phyloP scores from a whole-genome alignment of 1,140 invertebrate genomes.

The Zelostemma sp. region DNA sequence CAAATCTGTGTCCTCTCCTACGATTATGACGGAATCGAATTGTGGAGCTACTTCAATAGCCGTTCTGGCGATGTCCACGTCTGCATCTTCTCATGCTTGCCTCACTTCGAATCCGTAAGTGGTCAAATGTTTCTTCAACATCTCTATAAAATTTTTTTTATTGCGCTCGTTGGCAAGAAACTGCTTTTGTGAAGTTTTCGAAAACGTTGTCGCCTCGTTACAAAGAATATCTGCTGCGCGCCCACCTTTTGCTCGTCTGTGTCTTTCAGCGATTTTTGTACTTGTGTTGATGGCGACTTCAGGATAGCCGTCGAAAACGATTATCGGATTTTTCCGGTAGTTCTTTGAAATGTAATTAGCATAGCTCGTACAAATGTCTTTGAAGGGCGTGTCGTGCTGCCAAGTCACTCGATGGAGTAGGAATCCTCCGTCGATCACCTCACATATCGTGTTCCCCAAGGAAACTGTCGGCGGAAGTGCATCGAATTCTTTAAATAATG shows the following conservation, averaged over 20 bases:
- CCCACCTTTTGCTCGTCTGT: conserved; percentile 4
- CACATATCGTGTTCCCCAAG: background rate
- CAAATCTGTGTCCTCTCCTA: conserved; percentile 51
- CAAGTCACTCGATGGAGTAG: conserved; percentile 50
- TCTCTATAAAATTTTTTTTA: conserved; percentile 12
- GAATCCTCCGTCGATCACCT: conserved; percentile 54
- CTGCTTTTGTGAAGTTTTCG: conserved; percentile 15
- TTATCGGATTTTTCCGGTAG: conserved; percentile 7
- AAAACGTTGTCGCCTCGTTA: conserved; percentile 8
- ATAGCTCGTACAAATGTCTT: conserved; percentile 62
- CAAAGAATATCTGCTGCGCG: conserved; percentile 11
- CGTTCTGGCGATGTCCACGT: conserved; percentile 9
- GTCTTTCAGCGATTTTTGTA: conserved; percentile 19
- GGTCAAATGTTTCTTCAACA: conserved; percentile 8
- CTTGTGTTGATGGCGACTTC: conserved; percentile 9
- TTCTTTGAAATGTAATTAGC: conserved; percentile 15
- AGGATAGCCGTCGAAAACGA: conserved; percentile 35
- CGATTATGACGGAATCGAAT: conserved; percentile 17
- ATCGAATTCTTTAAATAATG: conserved; percentile 20
- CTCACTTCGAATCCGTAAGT: background rate
- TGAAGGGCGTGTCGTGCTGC: conserved; percentile 53
- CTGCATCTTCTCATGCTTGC: conserved; percentile 17
- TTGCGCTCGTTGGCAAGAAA: conserved; percentile 25
- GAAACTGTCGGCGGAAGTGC: background rate
- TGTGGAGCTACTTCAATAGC: conserved; percentile 4